phyloP scores from a whole-genome alignment of 2,797 vertebrate genomes.

The Orestias chungarensis region DNA sequence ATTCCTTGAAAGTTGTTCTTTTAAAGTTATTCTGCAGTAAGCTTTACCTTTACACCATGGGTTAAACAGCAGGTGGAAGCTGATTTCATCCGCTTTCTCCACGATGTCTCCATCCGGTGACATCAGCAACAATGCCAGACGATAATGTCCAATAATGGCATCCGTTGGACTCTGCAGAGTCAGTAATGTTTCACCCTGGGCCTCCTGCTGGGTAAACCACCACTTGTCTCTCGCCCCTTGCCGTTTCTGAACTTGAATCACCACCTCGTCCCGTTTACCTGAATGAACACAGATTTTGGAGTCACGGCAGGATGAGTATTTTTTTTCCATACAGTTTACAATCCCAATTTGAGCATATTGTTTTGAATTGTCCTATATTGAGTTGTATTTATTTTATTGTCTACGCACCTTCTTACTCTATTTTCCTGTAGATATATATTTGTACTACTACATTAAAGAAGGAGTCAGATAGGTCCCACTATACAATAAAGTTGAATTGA shows the following conservation, averaged over 20 bases:
- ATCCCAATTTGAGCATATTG: too few relatives aligned
- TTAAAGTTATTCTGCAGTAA: neutral
- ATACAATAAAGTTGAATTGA: too few relatives aligned
- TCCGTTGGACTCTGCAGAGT: constrained; percentile 77
- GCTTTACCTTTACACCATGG: constrained; percentile 81
- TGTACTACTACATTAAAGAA: too few relatives aligned
- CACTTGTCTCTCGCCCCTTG: constrained; percentile 55
- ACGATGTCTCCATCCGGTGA: constrained; percentile 60
- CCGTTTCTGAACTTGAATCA: constrained; percentile 63
- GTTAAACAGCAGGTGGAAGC: constrained; percentile 81
- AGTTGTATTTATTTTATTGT: too few relatives aligned
- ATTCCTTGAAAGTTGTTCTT: neutral
- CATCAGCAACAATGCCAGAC: constrained; percentile 62
- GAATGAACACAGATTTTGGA: constrained; percentile 8
- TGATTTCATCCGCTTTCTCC: constrained; percentile 40
- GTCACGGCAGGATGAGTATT: neutral
- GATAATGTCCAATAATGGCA: constrained; percentile 75
- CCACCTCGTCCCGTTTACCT: constrained; percentile 68
- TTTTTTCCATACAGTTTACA: too few relatives aligned
- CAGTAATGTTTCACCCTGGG: constrained; percentile 70
- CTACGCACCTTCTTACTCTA: too few relatives aligned
- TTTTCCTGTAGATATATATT: too few relatives aligned
- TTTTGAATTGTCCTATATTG: too few relatives aligned
- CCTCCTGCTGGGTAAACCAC: constrained; percentile 75
- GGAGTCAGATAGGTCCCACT: too few relatives aligned